A percentile compares a stretch with the other conserved stretches of the same genome.
These are phyloP conservation scores for Cyclargus thomasi DNA, from an alignment of 1,140 invertebrate genomes.

Conservation along the genomic window DNA sequence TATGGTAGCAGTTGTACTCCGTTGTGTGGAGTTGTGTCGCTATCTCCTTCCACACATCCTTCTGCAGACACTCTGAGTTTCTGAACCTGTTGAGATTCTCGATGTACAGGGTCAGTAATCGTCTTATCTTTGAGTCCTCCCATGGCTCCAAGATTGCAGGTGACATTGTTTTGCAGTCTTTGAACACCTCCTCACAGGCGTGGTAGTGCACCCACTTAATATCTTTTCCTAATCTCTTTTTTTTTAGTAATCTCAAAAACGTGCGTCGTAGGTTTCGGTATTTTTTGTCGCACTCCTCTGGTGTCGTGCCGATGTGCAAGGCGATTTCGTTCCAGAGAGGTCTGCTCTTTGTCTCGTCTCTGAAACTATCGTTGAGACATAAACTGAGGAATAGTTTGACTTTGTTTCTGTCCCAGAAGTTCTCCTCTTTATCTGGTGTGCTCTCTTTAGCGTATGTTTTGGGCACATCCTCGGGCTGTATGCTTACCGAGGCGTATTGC, in stretches of 20 bases:
- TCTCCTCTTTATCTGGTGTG: constrained; percentile 35
- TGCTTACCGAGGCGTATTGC: constrained; percentile 50
- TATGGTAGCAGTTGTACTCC: constrained; percentile 65
- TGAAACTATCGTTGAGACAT: constrained; percentile 50
- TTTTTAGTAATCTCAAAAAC: constrained; percentile 56
- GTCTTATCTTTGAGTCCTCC: constrained; percentile 55
- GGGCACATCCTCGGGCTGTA: constrained; percentile 24
- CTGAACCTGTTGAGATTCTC: constrained; percentile 57
- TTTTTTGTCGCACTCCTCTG: constrained; percentile 58
- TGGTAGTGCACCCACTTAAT: constrained; percentile 63
- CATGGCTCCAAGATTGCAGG: constrained; percentile 49
- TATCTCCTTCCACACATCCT: constrained; percentile 63
- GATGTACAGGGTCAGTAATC: constrained; percentile 51
- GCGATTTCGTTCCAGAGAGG: constrained; percentile 54
- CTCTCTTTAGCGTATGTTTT: constrained; percentile 33
- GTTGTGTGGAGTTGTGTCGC: constrained; percentile 50
- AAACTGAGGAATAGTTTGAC: constrained; percentile 48
- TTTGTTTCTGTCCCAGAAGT: constrained; percentile 62
- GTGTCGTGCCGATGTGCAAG: constrained; percentile 39
- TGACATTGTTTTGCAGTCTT: constrained; percentile 51
- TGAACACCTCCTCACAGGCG: constrained; percentile 58
- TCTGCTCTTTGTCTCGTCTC: constrained; percentile 45
- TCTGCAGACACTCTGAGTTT: constrained; percentile 45
- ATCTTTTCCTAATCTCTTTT: constrained; percentile 56
- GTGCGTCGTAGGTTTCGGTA: constrained; percentile 56